These are phyloP conservation scores for Elmis aenea DNA, from an alignment of 2,888 invertebrate genomes.

Conservation along the genomic window DNA sequence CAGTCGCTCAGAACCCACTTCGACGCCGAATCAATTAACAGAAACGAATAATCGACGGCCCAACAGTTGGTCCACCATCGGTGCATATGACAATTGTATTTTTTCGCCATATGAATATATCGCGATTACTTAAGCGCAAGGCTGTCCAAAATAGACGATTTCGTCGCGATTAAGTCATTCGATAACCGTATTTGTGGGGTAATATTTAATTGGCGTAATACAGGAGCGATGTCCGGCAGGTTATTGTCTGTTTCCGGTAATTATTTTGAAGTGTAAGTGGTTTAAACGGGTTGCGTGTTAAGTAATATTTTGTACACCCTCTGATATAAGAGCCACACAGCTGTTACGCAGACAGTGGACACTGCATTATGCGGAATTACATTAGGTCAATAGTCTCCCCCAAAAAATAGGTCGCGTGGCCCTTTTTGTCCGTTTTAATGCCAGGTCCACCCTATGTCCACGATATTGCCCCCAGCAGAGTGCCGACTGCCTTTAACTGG, in stretches of 20 bases:
- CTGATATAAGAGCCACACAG: slow-evolving; percentile 24
- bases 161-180: too few relatives aligned
- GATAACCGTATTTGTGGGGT: too few relatives aligned
- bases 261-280: too few relatives aligned
- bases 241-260: too few relatives aligned
- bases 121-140: slow-evolving; percentile 29
- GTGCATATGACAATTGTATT: slow-evolving; percentile 41
- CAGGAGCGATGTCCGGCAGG: too few relatives aligned
- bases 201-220: too few relatives aligned
- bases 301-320: slow-evolving; percentile 33
- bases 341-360: slow-evolving; percentile 36
- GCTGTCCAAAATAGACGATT: slow-evolving; percentile 21
- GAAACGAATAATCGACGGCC: slow-evolving; percentile 2
- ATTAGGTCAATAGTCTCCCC: slow-evolving; percentile 33
- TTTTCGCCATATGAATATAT: slow-evolving; percentile 39
- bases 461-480: slow-evolving; percentile 33
- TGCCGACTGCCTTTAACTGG: too few relatives aligned
- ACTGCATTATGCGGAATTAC: slow-evolving; percentile 39
- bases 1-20: slow-evolving; percentile 27
- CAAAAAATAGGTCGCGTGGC: slow-evolving; percentile 44
- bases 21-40: slow-evolving; percentile 21
- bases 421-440: slow-evolving; percentile 46
- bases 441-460: slow-evolving; percentile 40
- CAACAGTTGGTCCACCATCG: slow-evolving; percentile 29
- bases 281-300: too few relatives aligned